A percentile compares a stretch with the other conserved stretches of the same genome.
Conservation (phyloP, 2,113 vertebrate species). For the Solenodon paradoxus region DNA sequence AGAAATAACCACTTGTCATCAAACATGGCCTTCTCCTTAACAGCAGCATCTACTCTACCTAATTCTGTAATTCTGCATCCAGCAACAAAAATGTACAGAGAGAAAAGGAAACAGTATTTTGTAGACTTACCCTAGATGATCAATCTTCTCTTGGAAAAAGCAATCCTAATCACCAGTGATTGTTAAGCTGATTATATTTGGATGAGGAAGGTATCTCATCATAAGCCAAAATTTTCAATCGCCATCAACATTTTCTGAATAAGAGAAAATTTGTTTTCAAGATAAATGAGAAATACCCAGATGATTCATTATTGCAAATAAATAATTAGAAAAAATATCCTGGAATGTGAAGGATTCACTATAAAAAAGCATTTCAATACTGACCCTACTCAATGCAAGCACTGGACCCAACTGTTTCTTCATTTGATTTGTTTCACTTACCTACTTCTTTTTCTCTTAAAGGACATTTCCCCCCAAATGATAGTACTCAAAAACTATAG, state of each 20-base stretch:
- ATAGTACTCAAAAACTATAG: conserved; percentile 70
- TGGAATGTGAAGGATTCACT: not conserved
- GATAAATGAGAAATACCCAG: conserved; percentile 27
- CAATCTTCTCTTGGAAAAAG: conserved; percentile 21
- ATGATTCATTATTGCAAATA: conserved; percentile 34
- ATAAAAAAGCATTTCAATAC: conserved; percentile 8
- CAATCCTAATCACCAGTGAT: not conserved
- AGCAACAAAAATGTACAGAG: not conserved
- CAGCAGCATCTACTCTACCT: not conserved
- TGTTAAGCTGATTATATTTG: conserved; percentile 25
- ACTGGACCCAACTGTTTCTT: not conserved
- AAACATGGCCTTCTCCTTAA: not conserved
- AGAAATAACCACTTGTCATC: not conserved
- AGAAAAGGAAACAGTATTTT: not conserved
- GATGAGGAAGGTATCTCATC: not conserved
- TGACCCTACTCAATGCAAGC: conserved; percentile 34
- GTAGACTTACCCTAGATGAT: not conserved
- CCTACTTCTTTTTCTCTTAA: conserved; percentile 66
- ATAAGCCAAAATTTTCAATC: conserved; percentile 29
- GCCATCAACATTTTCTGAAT: conserved; percentile 37
- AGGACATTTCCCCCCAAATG: conserved; percentile 70
- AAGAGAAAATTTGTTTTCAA: conserved; percentile 36
- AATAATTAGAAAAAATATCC: conserved; percentile 43
- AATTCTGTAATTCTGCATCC: not conserved
- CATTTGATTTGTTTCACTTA: conserved; percentile 37